phyloP scores from a whole-genome alignment of 2,113 vertebrate species.

The Hyperopisus bebe region DNA sequence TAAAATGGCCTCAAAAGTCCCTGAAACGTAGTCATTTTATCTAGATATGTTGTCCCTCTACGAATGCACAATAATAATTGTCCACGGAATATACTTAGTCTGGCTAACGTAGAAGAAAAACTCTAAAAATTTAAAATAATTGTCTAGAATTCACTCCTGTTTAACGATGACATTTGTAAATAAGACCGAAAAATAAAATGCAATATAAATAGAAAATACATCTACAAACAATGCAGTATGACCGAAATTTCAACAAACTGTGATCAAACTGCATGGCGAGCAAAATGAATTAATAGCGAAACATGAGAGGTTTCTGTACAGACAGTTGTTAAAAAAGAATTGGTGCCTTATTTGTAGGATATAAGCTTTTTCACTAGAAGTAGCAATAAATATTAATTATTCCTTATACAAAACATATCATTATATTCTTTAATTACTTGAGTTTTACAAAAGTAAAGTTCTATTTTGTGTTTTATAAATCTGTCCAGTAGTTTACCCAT shows the following conservation, averaged over 20 bases:
- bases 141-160: background rate
- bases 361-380: background rate
- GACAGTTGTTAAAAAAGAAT: background rate
- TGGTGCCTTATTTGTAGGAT: background rate
- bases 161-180: background rate
- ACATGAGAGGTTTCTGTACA: background rate
- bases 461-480: background rate
- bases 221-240: background rate
- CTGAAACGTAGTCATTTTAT: background rate
- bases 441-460: background rate
- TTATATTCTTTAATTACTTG: background rate
- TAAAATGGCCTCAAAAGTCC: conserved; percentile 42
- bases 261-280: background rate
- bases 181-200: background rate
- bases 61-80: background rate
- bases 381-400: background rate
- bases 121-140: background rate
- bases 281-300: background rate
- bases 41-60: background rate
- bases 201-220: background rate
- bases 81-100: background rate
- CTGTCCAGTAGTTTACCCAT: background rate
- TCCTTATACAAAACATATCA: background rate
- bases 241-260: background rate
- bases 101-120: background rate